These are phyloP conservation scores for Eupeodes latifasciatus DNA, from an alignment of 2,888 invertebrate genomes.

Conservation along the genomic window DNA sequence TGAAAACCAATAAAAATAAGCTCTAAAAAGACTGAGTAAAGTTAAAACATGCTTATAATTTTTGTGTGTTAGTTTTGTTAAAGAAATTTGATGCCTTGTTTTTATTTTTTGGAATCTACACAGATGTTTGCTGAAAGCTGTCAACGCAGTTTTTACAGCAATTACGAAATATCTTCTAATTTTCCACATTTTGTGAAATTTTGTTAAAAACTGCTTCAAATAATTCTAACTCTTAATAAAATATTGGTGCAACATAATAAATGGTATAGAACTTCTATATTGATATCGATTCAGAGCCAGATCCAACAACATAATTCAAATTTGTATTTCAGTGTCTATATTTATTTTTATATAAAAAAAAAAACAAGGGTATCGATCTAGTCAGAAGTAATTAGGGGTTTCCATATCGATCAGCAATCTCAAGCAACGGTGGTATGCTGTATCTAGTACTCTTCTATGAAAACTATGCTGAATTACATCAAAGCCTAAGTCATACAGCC, in stretches of 20 bases:
- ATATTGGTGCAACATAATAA: neutral
- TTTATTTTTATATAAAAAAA: conserved; percentile 1
- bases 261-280: conserved; percentile 24
- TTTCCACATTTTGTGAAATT: neutral
- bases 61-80: no score
- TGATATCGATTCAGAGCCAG: conserved; percentile 33
- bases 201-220: neutral
- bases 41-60: no score
- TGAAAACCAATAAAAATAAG: no score
- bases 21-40: no score
- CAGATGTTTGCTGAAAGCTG: no score
- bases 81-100: no score
- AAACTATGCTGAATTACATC: conserved; percentile 53
- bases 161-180: neutral
- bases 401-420: conserved; percentile 69
- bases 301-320: conserved; percentile 4
- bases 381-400: conserved; percentile 72
- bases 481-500: conserved; percentile 51
- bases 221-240: neutral
- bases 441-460: neutral
- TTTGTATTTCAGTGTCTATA: neutral
- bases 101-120: no score
- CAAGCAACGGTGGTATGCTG: conserved; percentile 49
- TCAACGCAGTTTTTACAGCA: neutral
- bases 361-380: conserved; percentile 58